A percentile compares a stretch with the other conserved stretches of the same genome.
Conservation (phyloP, 2,797 vertebrate species). For the Euphonia xanthogaster region DNA sequence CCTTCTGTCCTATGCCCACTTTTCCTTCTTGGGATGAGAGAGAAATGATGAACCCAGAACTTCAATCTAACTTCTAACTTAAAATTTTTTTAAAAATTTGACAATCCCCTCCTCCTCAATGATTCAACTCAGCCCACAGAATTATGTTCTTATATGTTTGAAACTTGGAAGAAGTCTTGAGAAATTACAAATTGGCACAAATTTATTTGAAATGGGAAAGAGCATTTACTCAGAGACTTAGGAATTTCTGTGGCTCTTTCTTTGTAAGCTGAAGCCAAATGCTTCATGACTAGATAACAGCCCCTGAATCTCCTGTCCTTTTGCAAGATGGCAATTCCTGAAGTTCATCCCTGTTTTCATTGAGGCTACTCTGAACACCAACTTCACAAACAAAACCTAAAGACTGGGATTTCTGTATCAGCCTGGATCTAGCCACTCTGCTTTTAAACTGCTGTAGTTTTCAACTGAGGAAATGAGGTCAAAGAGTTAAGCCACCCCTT, state of each 20-base stretch:
- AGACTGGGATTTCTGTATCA: neutral
- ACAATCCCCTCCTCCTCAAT: fast-evolving
- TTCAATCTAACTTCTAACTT: neutral
- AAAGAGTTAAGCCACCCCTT: slow-evolving; percentile 59
- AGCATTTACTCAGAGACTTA: neutral
- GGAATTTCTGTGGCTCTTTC: neutral
- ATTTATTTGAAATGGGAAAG: neutral
- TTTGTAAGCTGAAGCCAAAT: neutral
- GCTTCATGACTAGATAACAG: neutral
- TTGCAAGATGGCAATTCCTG: neutral
- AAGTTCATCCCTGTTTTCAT: neutral
- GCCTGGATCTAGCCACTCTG: neutral
- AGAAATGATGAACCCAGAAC: neutral
- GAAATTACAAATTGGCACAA: neutral
- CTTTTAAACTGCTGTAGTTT: slow-evolving; percentile 27
- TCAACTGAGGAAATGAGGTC: slow-evolving; percentile 48
- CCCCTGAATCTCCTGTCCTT: neutral
- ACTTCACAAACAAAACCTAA: neutral
- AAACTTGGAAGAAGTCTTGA: neutral
- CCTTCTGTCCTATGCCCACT: neutral
- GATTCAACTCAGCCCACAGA: neutral
- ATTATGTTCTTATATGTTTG: neutral
- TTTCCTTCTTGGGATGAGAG: neutral
- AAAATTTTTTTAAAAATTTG: fast-evolving
- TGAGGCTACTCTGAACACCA: neutral